Conservation (phyloP, 2,797 vertebrate species). For the Characodon lateralis region DNA sequence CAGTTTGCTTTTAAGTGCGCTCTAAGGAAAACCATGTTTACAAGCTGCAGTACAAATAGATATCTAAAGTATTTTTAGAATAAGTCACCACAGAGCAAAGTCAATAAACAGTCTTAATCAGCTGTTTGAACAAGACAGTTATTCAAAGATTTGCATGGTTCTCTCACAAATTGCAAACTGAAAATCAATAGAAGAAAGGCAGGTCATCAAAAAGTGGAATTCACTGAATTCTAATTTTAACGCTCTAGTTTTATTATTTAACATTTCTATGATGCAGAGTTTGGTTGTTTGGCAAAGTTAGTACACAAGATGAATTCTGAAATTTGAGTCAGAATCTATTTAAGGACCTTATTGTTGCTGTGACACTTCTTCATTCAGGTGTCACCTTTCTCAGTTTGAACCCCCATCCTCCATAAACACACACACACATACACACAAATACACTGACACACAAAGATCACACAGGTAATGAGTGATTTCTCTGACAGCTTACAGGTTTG, state of each 20-base stretch:
- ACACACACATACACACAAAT: neutral
- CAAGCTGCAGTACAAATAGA: constrained; percentile 10
- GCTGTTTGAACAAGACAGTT: constrained; percentile 11
- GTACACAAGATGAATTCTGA: constrained; percentile 21
- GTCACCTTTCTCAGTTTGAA: constrained; percentile 46
- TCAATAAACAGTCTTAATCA: constrained; percentile 7
- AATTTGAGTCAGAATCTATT: constrained; percentile 49
- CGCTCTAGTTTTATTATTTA: constrained; percentile 1
- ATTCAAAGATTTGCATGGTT: neutral
- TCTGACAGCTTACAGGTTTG: constrained; percentile 28
- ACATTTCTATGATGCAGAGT: neutral
- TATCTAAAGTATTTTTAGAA: constrained; percentile 28
- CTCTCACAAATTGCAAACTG: neutral
- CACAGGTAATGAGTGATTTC: constrained; percentile 39
- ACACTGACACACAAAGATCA: neutral
- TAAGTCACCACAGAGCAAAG: constrained; percentile 23
- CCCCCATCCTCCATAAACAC: neutral
- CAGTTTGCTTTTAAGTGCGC: constrained; percentile 21
- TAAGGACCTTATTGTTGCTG: constrained; percentile 37
- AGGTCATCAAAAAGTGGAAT: neutral
- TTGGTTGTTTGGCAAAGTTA: constrained; percentile 14
- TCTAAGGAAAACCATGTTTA: constrained; percentile 26
- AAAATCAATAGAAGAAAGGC: neutral
- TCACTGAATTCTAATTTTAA: constrained; percentile 15
- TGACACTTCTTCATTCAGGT: constrained; percentile 49